These are phyloP conservation scores for Miichthys miiuy DNA, from an alignment of 2,797 vertebrate genomes.

Conservation along the genomic window DNA sequence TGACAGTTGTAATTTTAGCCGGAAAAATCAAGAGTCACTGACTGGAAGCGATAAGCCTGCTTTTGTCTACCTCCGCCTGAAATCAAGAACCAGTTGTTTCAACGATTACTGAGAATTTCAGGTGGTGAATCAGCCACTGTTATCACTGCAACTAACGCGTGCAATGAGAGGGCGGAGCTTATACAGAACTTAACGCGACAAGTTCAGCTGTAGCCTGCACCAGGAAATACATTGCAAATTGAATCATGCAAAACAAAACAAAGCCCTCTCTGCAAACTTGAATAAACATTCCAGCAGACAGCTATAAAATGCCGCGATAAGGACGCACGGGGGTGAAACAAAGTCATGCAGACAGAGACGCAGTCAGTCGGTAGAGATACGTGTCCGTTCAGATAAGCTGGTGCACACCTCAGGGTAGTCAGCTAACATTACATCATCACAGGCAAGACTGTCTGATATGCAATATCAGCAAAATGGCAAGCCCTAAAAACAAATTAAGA, in stretches of 20 bases:
- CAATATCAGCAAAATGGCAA: conserved; percentile 38
- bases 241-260: conserved; percentile 19
- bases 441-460: conserved; percentile 42
- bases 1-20: too few relatives aligned
- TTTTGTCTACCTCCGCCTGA: neutral
- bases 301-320: conserved; percentile 53
- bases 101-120: neutral
- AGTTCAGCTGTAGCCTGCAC: neutral
- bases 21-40: neutral
- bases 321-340: neutral
- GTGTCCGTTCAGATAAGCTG: conserved; percentile 38
- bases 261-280: neutral
- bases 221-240: neutral
- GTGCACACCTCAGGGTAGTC: conserved; percentile 43
- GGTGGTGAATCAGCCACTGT: neutral
- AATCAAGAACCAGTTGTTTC: neutral
- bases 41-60: neutral
- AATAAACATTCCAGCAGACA: conserved; percentile 30
- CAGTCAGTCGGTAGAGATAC: conserved; percentile 6
- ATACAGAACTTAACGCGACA: neutral
- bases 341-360: conserved; percentile 38
- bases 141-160: too few relatives aligned
- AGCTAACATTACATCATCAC: conserved; percentile 47
- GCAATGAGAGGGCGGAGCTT: too few relatives aligned
- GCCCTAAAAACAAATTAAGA: conserved; percentile 65